These are phyloP conservation scores for Maconellicoccus hirsutus DNA, from an alignment of 1,140 invertebrate species.

Conservation along the genomic window DNA sequence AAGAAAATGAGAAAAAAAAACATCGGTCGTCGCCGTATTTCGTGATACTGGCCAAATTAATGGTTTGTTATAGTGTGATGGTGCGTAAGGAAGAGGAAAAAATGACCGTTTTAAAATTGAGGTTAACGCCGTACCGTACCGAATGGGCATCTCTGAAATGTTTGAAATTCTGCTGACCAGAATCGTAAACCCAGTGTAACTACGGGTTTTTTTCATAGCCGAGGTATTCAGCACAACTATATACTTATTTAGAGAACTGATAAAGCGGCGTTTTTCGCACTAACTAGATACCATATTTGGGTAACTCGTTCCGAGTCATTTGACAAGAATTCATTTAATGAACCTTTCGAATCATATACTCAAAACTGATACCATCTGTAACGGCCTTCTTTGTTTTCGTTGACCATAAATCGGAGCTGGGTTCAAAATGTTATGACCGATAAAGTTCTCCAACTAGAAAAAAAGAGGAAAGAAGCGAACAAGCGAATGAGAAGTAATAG, in stretches of 20 bases:
- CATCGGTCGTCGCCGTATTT: neutral
- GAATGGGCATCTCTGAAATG: neutral
- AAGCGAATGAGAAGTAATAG: too few relatives aligned
- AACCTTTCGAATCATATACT: neutral
- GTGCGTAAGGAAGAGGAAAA: neutral
- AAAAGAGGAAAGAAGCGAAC: too few relatives aligned
- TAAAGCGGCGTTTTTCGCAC: neutral
- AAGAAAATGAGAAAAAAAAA: neutral
- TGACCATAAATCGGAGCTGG: neutral
- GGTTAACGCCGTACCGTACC: too few relatives aligned
- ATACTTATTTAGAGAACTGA: neutral
- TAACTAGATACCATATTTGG: slow-evolving; percentile 5
- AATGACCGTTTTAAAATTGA: neutral
- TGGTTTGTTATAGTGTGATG: neutral
- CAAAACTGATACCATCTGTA: neutral
- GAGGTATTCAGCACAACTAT: neutral
- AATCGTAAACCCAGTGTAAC: neutral
- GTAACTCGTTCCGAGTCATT: slow-evolving; percentile 3
- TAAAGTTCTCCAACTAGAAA: too few relatives aligned
- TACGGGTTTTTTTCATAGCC: neutral
- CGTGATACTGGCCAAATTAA: neutral
- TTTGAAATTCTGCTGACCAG: neutral
- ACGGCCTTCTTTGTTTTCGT: neutral
- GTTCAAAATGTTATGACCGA: neutral
- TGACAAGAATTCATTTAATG: neutral